Conservation (phyloP, 2,888 invertebrate genomes). For the Epinotia nisella region DNA sequence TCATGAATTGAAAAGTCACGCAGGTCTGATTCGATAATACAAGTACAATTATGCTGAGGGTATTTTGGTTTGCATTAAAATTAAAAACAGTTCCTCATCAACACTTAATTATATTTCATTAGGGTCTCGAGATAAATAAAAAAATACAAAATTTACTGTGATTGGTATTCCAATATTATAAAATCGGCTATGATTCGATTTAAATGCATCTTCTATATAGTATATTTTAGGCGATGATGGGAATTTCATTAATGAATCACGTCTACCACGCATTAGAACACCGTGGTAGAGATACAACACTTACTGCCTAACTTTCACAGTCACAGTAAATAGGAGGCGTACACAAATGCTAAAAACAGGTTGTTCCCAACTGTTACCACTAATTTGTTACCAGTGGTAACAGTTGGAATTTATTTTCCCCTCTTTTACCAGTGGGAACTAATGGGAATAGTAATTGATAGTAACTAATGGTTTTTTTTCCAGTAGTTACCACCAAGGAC, state of each 20-base stretch:
- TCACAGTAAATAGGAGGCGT: constrained; percentile 23
- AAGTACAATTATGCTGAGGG: no score
- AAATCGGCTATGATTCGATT: constrained; percentile 19
- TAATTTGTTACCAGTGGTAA: no score
- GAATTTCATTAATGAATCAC: neutral
- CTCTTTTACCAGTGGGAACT: no score
- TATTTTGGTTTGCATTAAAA: constrained; percentile 13
- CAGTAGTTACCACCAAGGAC: no score
- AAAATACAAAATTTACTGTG: constrained; percentile 51
- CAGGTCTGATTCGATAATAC: no score
- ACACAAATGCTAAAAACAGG: constrained; percentile 7
- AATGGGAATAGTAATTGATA: no score
- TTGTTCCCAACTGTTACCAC: no score
- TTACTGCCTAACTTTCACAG: constrained; percentile 29
- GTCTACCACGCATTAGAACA: neutral
- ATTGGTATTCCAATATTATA: constrained; percentile 30
- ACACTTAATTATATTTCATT: constrained; percentile 71
- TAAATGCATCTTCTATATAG: constrained; percentile 39
- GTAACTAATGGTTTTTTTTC: no score
- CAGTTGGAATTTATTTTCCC: no score
- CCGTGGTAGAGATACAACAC: constrained; percentile 29
- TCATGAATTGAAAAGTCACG: no score
- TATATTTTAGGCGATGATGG: constrained; percentile 30
- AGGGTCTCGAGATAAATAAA: constrained; percentile 51
- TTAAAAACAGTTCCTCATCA: constrained; percentile 55